A percentile compares a stretch with the other conserved stretches of the same genome.
These are phyloP conservation scores for Chondrosia reniformis DNA, from an alignment of 37 sponge, comb jelly and placozoan genomes.

Conservation along the genomic window DNA sequence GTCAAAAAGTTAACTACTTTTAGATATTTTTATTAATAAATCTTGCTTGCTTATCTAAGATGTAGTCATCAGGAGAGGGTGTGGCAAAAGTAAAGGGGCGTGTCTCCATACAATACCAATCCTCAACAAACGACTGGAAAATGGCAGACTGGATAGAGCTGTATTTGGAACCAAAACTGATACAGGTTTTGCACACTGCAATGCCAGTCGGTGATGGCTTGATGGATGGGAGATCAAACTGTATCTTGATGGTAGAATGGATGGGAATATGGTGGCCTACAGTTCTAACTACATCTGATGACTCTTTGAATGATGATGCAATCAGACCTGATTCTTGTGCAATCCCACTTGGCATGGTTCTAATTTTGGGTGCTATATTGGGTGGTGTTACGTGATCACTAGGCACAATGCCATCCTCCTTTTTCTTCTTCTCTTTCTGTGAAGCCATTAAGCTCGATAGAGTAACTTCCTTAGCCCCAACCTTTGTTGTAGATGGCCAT, in stretches of 20 bases:
- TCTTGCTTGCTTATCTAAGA: background rate
- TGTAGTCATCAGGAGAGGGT: constrained; percentile 7
- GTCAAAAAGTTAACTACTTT: background rate
- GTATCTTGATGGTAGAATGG: no score
- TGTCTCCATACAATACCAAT: background rate
- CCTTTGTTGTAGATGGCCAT: no score
- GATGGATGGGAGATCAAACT: background rate
- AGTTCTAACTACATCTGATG: background rate
- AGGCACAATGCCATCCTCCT: no score
- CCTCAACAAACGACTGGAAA: background rate
- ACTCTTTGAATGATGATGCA: background rate
- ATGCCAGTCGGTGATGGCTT: background rate
- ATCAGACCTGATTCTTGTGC: no score
- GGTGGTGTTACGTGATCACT: no score
- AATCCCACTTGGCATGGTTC: no score
- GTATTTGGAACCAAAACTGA: background rate
- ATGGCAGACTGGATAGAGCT: background rate
- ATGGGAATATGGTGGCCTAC: no score
- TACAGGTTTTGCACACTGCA: background rate
- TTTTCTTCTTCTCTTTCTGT: no score
- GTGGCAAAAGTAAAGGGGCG: background rate
- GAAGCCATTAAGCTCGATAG: no score
- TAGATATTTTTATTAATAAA: background rate
- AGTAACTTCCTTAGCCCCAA: no score
- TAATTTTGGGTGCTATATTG: no score